Evolutionary conservation across 2,888 invertebrate genomes (phyloP), one percentile per base, ranked within the genome.

Genomic region (Biston stratarius): DNA sequence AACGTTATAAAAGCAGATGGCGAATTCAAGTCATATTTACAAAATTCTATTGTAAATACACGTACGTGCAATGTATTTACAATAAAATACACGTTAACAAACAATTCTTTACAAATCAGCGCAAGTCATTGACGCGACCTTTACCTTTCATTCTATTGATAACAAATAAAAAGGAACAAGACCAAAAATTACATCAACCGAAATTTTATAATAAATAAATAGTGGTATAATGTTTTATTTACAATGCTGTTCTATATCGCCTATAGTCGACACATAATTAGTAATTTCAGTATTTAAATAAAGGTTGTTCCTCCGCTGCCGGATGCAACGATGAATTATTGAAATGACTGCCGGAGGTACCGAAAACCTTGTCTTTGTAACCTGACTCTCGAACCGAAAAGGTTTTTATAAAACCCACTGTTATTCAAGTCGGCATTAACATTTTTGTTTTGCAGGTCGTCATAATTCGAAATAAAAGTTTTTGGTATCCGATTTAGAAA

Each of bases 61-160:
- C 47, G 74, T 63, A 74, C 71, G 74, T 72, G 72, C 70, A 33
- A 75, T 53, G 61, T 83, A 84, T 84, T 79, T 83, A 84, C 82
- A 84, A 79, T 76, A 74, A 74, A 77, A 78, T 72, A 77, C 67
- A 69, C 56, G 65, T 67, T 67, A 61, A 60, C 47, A 69, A 66
- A 67, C 64, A 57, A 12, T 45, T 63, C 65, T 73, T 72, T 67
- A 74, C 71, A 72, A 69, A 65, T 62, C 55, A 73, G 69, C 66
- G 65, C 42, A 67, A 55, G 34, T 34, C 49, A 48, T 53, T 51
- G 44, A 51, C 52, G 59, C 38, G n/a, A 48, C 42, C 51, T 52
- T 47, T 36, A 64, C 53, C 47, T 60, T 60, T 59, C 24, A 67
- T 60, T 58, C 53, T 34, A 67, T 42, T 56, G 40, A 63, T 49